phyloP scores from a whole-genome alignment of 2,113 vertebrate genomes.

The Datnioides undecimradiatus region DNA sequence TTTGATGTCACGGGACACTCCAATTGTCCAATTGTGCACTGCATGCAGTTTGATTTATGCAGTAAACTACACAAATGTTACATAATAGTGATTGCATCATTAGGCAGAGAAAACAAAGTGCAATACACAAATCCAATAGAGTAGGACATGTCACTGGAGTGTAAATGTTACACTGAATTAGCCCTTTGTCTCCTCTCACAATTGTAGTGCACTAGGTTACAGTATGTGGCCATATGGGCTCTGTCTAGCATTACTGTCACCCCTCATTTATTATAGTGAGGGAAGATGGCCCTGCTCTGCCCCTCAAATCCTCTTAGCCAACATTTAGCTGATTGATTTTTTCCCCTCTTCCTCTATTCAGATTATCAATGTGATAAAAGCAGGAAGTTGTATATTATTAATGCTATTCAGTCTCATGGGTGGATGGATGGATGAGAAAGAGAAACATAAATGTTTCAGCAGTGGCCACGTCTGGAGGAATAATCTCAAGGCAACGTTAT shows the following conservation, averaged over 20 bases:
- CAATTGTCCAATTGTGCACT: not conserved
- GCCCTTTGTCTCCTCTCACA: slow-evolving; percentile 35
- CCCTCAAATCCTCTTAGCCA: slow-evolving; percentile 79
- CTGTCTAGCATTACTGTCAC: slow-evolving; percentile 77
- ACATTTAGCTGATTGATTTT: slow-evolving; percentile 81
- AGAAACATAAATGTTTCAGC: slow-evolving; percentile 68
- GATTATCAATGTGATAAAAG: slow-evolving; percentile 74
- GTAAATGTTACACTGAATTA: slow-evolving; percentile 67
- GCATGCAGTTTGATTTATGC: slow-evolving; percentile 15
- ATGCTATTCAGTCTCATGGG: slow-evolving; percentile 47
- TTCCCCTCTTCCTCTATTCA: slow-evolving; percentile 54
- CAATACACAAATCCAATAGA: slow-evolving; percentile 48
- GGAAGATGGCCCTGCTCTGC: slow-evolving; percentile 58
- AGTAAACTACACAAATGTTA: slow-evolving; percentile 14
- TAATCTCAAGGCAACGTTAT: slow-evolving; percentile 54
- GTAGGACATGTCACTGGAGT: slow-evolving; percentile 35
- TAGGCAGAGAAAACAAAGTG: slow-evolving; percentile 32
- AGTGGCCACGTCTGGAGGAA: slow-evolving; percentile 52
- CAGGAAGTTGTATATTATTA: slow-evolving; percentile 70
- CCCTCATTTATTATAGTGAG: slow-evolving; percentile 67
- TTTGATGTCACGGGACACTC: not conserved
- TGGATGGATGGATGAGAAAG: slow-evolving; percentile 43
- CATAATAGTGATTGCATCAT: slow-evolving; percentile 34
- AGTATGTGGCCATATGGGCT: slow-evolving; percentile 74
- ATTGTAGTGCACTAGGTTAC: slow-evolving; percentile 50